Conservation (phyloP, 2,888 invertebrate species). For the Synergus japonicus region DNA sequence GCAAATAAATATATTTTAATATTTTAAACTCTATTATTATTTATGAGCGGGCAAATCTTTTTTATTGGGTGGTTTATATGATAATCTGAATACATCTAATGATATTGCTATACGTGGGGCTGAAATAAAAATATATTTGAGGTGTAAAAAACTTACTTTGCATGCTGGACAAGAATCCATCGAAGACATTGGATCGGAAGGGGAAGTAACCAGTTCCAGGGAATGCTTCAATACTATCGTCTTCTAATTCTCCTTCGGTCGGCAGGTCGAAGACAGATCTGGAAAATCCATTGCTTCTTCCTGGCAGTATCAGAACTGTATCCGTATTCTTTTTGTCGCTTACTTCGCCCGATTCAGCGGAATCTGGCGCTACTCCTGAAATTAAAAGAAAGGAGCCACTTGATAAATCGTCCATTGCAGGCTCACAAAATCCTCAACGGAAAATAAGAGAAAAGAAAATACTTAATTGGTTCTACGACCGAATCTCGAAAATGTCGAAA, state of each 20-base stretch:
- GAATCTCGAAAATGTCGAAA: not conserved
- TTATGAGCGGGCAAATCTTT: no score
- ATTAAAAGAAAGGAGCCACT: slow-evolving; percentile 41
- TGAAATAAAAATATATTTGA: not conserved
- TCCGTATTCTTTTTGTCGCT: slow-evolving; percentile 55
- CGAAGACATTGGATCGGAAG: slow-evolving; percentile 59
- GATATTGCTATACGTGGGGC: no score
- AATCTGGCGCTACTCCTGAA: slow-evolving; percentile 59
- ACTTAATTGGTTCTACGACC: slow-evolving; percentile 16
- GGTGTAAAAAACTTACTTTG: slow-evolving; percentile 57
- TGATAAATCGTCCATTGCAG: slow-evolving; percentile 26
- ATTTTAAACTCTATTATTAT: not conserved
- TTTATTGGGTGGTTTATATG: no score
- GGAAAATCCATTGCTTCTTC: slow-evolving; percentile 5
- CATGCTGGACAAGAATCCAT: slow-evolving; percentile 60
- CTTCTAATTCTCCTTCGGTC: slow-evolving; percentile 48
- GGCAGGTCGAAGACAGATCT: slow-evolving; percentile 46
- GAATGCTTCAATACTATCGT: slow-evolving; percentile 51
- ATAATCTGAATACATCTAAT: no score
- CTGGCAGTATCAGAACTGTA: slow-evolving; percentile 62
- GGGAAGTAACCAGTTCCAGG: slow-evolving; percentile 54
- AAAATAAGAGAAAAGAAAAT: slow-evolving; percentile 24
- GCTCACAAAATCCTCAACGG: slow-evolving; percentile 16
- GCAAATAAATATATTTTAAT: not conserved
- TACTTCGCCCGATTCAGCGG: slow-evolving; percentile 52